Base-by-base conservation (phyloP, 2,113 vertebrate species). In the Tichodroma muraria region DNA sequence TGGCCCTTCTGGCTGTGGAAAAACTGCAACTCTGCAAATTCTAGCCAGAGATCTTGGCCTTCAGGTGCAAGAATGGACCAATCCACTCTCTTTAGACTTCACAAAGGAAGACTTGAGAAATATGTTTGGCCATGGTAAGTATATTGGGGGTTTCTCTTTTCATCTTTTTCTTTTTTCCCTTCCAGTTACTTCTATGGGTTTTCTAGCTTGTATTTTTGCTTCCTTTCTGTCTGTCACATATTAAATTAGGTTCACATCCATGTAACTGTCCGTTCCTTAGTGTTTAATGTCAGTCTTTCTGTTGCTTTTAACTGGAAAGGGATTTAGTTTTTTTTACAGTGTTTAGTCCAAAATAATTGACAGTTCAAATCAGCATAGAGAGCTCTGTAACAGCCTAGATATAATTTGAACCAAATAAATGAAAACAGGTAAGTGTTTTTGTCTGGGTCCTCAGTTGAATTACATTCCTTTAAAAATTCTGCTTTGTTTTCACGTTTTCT, bases 1-100 rank as follows among this genome's bases (percentile, higher is more conserved):
- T 9, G 99, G 99, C 65, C 99, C 99, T 37, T 97, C 99, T 19
- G 99, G 99, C 71, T 99, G 98, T 96, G 99, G 99, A 50, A 99
- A 99, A 96, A 99, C 99, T 10, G 97, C 98, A 64, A 99, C 99
- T 57, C 37, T 99, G 93, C 98, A 96, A 68, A 98, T 99, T 89
- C 65, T 99, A 64, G 97, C 97, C 57, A 97, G 91, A 92, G 98
- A 99, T 44, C 95, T 98, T 90, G 97, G 97, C 30, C 81, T 98
- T 93, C 97, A 98, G 47, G 88, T 99, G 54, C 99, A 99, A 87
- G 99, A 99, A 80, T 99, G 99, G 99, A 98, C 97, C 82, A 99
- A 99, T 96, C 98, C 99, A 18, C n/a, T 98, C 72, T 97, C 96
- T 47, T 92, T 96, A 45, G 97, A 99, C 94, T 98, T 97, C 75